A percentile compares a stretch with the other conserved stretches of the same genome.
Conservation (phyloP, 2,888 invertebrate genomes). For the Ichneumoninae sp. region DNA sequence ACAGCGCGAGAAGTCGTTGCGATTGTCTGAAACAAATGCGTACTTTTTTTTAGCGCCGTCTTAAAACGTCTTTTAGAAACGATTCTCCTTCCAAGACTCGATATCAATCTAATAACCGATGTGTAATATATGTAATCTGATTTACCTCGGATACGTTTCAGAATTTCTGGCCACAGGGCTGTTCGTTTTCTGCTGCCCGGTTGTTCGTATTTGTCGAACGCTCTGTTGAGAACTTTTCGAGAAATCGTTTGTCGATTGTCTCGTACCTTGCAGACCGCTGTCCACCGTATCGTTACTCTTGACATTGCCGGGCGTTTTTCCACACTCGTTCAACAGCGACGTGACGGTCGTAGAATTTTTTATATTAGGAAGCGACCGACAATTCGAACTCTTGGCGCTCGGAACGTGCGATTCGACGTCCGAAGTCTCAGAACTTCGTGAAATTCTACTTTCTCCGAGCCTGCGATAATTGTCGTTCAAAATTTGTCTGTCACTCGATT, state of each 20-base stretch:
- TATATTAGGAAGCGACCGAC: conserved; percentile 52
- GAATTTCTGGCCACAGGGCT: conserved; percentile 68
- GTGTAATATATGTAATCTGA: no score
- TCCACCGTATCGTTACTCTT: conserved; percentile 35
- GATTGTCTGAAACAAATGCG: conserved; percentile 71
- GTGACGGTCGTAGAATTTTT: conserved; percentile 29
- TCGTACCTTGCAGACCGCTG: conserved; percentile 42
- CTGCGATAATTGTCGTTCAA: background rate
- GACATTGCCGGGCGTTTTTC: conserved; percentile 7
- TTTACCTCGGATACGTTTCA: conserved; percentile 73
- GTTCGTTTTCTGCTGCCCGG: conserved; percentile 38
- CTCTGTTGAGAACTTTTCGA: conserved; percentile 50
- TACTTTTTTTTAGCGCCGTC: background rate
- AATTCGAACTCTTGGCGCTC: conserved; percentile 26
- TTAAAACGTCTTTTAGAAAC: background rate
- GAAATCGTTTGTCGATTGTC: conserved; percentile 28
- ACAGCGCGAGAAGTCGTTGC: conserved; percentile 85
- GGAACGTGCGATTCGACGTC: conserved; percentile 12
- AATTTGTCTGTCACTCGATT: background rate
- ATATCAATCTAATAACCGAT: background rate
- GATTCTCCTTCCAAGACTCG: conserved; percentile 18
- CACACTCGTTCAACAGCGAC: conserved; percentile 24
- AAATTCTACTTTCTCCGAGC: conserved; percentile 4
- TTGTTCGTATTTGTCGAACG: conserved; percentile 47
- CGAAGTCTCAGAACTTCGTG: conserved; percentile 36